Conservation (phyloP, 2,113 vertebrate species). For the Podarcis muralis region DNA sequence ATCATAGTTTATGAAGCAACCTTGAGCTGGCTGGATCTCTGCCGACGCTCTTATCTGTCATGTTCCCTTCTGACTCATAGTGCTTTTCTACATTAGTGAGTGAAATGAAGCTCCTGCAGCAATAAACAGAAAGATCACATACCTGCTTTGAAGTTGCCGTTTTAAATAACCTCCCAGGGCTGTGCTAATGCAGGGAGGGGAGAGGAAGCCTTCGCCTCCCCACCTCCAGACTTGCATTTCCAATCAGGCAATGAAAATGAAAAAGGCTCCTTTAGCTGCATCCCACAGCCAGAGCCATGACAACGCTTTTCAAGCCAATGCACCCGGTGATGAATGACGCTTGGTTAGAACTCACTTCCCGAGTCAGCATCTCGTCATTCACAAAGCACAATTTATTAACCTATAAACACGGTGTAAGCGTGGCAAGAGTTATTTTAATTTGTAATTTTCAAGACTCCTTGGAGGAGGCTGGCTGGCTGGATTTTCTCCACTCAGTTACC, state of each 20-base stretch:
- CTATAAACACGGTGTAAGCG: conserved; percentile 48
- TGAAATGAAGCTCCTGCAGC: conserved; percentile 63
- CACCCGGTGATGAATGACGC: conserved; percentile 33
- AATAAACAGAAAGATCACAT: conserved; percentile 46
- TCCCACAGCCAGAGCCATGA: conserved; percentile 17
- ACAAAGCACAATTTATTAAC: conserved; percentile 58
- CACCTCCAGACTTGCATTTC: conserved; percentile 9
- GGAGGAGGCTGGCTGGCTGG: background rate
- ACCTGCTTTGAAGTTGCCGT: conserved; percentile 69
- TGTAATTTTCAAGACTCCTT: conserved; percentile 40
- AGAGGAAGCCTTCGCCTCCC: conserved; percentile 21
- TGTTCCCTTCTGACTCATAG: conserved; percentile 2
- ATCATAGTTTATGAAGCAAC: background rate
- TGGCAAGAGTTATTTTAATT: conserved; percentile 56
- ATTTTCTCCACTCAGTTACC: background rate
- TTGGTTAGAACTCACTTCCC: conserved; percentile 31
- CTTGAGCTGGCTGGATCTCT: background rate
- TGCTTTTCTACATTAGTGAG: conserved; percentile 57
- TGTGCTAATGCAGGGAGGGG: conserved; percentile 45
- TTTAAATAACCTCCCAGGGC: conserved; percentile 68
- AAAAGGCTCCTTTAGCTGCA: background rate
- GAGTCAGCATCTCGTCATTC: conserved; percentile 56
- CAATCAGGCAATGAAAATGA: conserved; percentile 28
- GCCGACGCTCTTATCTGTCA: background rate
- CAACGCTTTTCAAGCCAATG: conserved; percentile 2